Percentiles rank a stretch among this genome's conserved stretches.
phyloP scores from a whole-genome alignment of 2,888 invertebrate genomes.

The Dioctria rufipes region DNA sequence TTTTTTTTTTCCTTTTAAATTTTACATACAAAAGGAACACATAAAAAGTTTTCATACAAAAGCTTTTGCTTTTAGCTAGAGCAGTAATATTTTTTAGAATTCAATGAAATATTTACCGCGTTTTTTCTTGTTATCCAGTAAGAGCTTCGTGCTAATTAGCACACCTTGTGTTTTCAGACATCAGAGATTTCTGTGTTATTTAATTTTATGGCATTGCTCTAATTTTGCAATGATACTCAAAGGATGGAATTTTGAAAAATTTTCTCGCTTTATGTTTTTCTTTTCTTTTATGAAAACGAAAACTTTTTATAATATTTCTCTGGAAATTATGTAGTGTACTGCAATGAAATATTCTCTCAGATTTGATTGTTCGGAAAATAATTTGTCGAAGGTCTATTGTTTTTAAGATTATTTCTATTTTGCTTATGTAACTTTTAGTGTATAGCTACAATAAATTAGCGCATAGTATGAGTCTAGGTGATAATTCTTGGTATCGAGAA shows the following conservation, averaged over 20 bases:
- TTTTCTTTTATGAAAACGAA: too few species aligned
- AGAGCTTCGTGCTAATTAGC: conserved; percentile 32
- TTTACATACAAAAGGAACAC: conserved; percentile 16
- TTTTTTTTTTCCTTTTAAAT: conserved; percentile 19
- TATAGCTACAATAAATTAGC: too few species aligned
- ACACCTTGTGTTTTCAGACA: conserved; percentile 25
- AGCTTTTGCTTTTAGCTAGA: conserved; percentile 36
- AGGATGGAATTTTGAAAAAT: neutral
- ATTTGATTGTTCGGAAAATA: too few species aligned
- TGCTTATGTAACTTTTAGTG: too few species aligned
- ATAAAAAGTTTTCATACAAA: conserved; percentile 38
- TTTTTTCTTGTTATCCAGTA: conserved; percentile 6
- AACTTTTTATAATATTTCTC: too few species aligned
- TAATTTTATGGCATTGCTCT: conserved; percentile 27
- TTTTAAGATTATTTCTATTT: too few species aligned
- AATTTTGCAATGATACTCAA: conserved; percentile 13
- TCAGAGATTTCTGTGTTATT: conserved; percentile 11
- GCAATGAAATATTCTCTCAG: too few species aligned
- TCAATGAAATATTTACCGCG: conserved; percentile 33
- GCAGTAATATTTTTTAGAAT: conserved; percentile 28
- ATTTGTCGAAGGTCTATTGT: too few species aligned
- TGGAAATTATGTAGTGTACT: too few species aligned
- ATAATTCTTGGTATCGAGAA: too few species aligned
- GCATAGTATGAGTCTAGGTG: too few species aligned
- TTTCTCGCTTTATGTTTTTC: too few species aligned